A percentile compares a stretch with the other conserved stretches of the same genome.
phyloP scores from a whole-genome alignment of 23 tunicate species.

The Trididemnum clinides region DNA sequence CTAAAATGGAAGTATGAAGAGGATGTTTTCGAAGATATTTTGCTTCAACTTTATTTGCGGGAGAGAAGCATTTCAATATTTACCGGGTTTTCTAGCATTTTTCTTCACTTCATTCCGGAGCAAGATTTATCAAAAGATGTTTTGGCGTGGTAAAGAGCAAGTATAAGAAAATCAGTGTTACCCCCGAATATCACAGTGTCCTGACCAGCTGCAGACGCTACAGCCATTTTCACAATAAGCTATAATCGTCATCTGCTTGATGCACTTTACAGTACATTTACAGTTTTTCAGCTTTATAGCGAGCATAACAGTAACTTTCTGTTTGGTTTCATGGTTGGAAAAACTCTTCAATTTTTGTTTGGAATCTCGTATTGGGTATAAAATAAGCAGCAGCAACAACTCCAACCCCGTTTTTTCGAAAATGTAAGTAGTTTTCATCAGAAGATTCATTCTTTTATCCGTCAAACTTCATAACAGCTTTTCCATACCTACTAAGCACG shows the following conservation, averaged over 20 bases:
- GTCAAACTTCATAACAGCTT: background rate
- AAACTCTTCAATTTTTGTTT: slow-evolving; percentile 3
- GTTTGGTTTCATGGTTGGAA: slow-evolving; percentile 2
- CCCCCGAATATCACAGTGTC: too few species aligned
- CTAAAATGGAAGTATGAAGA: too few species aligned
- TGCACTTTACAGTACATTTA: background rate
- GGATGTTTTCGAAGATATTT: too few species aligned
- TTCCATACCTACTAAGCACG: background rate
- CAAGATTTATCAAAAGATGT: too few species aligned
- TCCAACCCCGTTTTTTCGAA: background rate
- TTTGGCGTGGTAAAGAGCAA: too few species aligned
- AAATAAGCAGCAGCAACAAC: background rate
- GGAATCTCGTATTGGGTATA: background rate
- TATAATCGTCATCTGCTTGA: background rate
- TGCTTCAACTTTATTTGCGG: too few species aligned
- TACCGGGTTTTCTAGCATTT: too few species aligned
- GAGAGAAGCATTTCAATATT: too few species aligned
- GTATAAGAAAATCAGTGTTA: too few species aligned
- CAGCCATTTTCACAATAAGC: too few species aligned
- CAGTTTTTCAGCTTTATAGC: background rate
- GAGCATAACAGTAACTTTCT: background rate
- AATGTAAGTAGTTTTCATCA: background rate
- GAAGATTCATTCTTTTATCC: background rate
- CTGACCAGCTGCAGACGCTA: too few species aligned
- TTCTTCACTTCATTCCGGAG: too few species aligned